Evolutionary conservation across 2,113 vertebrate genomes (phyloP).

Genomic region (Ceyx margarethae): DNA sequence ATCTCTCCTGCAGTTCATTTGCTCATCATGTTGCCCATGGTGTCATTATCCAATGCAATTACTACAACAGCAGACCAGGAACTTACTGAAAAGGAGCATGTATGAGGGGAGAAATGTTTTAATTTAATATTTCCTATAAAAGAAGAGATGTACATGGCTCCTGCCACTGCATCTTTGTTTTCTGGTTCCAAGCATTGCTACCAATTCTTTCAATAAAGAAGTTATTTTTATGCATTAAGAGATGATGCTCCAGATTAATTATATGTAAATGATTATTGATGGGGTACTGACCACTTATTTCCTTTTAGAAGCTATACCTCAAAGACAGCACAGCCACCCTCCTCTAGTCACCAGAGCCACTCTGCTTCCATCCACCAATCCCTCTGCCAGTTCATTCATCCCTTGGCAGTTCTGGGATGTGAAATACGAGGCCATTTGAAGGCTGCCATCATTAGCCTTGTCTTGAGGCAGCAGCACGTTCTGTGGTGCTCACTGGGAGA

Average conservation of each 20-base stretch:
- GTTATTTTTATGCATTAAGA: background rate
- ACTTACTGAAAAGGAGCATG: background rate
- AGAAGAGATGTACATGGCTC: background rate
- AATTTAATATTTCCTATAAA: background rate
- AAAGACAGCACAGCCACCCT: background rate
- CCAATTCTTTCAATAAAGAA: background rate
- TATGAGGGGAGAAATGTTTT: background rate
- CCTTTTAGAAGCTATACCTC: background rate
- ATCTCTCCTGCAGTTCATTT: background rate
- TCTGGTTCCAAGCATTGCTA: background rate
- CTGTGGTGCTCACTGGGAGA: background rate
- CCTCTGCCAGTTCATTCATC: background rate
- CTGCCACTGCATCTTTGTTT: background rate
- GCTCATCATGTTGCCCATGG: background rate
- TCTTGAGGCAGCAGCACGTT: constrained; percentile 27
- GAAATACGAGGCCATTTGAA: background rate
- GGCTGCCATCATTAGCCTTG: background rate
- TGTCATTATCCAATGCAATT: background rate
- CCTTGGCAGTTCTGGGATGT: background rate
- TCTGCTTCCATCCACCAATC: background rate
- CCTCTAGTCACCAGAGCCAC: background rate
- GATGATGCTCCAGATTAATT: background rate
- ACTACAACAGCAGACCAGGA: background rate
- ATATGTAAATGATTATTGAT: background rate
- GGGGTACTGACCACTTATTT: background rate